Evolutionary conservation across 53 echinoderm and acorn worm genomes (phyloP).

Genomic region (Henricia sp.): DNA sequence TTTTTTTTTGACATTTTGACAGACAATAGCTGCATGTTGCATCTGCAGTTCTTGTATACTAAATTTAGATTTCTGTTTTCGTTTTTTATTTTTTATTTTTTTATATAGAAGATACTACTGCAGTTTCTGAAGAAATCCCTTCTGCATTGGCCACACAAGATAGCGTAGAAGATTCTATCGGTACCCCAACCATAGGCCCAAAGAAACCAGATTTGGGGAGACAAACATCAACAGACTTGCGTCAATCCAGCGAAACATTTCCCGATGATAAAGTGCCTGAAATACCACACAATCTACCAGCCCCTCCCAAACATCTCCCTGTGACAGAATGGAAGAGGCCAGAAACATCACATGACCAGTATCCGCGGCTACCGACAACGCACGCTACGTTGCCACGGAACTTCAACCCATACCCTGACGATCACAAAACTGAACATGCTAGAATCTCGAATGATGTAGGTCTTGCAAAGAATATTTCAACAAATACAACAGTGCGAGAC

Average conservation of each 20-base stretch:
- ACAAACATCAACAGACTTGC: neutral
- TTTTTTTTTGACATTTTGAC: no score
- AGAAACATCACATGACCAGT: conserved; percentile 12
- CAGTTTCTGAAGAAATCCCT: neutral
- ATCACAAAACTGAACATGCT: conserved; percentile 11
- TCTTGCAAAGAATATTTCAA: neutral
- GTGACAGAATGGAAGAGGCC: conserved; percentile 74
- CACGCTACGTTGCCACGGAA: conserved; percentile 82
- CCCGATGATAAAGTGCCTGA: neutral
- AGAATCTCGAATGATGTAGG: neutral
- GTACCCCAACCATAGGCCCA: neutral
- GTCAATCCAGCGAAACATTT: neutral
- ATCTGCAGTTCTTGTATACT: no score
- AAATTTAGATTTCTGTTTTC: neutral
- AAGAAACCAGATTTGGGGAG: conserved; percentile 9
- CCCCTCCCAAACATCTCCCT: conserved; percentile 75
- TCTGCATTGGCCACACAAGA: neutral
- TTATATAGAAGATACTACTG: neutral
- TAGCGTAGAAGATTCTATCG: neutral
- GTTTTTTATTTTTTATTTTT: neutral
- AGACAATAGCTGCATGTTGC: no score
- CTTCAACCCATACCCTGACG: conserved; percentile 80
- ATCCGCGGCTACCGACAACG: conserved; percentile 71
- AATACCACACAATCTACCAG: conserved; percentile 66
- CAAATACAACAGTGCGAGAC: neutral